Base-by-base conservation (phyloP, 2,797 vertebrate species). In the Squalus acanthias region DNA sequence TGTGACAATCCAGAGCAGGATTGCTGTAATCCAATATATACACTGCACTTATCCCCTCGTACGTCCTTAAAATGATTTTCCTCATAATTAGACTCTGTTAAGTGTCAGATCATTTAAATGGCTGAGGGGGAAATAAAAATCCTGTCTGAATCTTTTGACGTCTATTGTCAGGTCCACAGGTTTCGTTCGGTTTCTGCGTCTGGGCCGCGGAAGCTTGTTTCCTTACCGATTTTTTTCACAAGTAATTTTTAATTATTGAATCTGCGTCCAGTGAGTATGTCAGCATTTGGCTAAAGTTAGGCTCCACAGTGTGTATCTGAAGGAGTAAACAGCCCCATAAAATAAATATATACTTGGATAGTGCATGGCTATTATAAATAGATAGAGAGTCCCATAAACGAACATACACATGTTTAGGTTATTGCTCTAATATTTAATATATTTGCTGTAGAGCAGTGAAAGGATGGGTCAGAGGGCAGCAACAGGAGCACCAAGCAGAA, bases 331-430 rank as follows among this genome's bases (percentile, higher is more conserved):
- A 93, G 63, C 24, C 63, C 63, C 63, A 69, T 67, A 69, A 93
- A 67, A 93, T 93, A 93, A 93, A 93, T 93, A 93, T 9, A 46
- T 93, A 24, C 91, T 93, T 69, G 91, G 91, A 93, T 93, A 67
- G 65, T 22, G 63, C 91, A 69, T 46, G 65, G 91, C 33, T 67
- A 46, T 93, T 69, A 10, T 93, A 93, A 93, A 93, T 93, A 93
- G 91, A 92, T n/a, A 69, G 63, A 46, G 91, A 69, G 65, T 93
- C 69, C 63, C 91, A 13, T 93, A 93, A 93, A 93, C 91, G 69
- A 93, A 39, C 91, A 69, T 69, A 93, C 91, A 93, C 91, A 67
- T 93, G 91, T 93, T 93, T 93, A 93, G 91, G 8, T 93, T 69
- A 93, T 93, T 93, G n/a, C 65, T 39, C 12, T 69, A 69, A 93